A percentile compares a stretch with the other conserved stretches of the same genome.
phyloP scores from a whole-genome alignment of 2,888 invertebrate genomes.

The Sipha maydis region DNA sequence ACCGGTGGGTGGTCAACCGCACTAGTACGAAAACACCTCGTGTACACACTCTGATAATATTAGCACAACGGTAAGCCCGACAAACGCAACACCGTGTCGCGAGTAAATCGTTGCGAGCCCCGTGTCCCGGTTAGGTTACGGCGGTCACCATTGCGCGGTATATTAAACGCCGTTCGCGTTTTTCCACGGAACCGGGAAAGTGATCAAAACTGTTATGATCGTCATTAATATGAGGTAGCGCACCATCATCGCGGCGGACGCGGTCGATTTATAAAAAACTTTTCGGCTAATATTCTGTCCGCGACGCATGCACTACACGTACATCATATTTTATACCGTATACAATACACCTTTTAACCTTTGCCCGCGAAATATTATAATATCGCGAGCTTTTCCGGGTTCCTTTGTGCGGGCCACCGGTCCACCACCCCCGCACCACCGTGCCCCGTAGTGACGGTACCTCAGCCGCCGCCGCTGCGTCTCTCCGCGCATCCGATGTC shows the following conservation, averaged over 20 bases:
- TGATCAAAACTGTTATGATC: background rate
- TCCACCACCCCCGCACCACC: background rate
- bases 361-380: background rate
- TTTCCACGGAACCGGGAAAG: no score
- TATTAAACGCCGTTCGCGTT: background rate
- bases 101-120: background rate
- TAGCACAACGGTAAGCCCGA: background rate
- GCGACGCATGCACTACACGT: background rate
- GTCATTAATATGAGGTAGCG: background rate
- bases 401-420: conserved; percentile 26
- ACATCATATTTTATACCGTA: background rate
- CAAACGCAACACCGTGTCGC: no score
- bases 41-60: background rate
- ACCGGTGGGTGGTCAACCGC: no score
- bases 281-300: background rate
- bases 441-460: background rate
- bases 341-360: background rate
- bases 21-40: background rate
- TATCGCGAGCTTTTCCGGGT: conserved; percentile 27
- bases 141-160: no score
- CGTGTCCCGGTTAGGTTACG: no score
- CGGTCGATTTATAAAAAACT: background rate
- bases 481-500: background rate
- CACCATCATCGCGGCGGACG: background rate
- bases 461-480: background rate